Evolutionary conservation across 2,888 invertebrate genomes (phyloP), one percentile per base, ranked within the genome.

Genomic region (Pediacus dermestoides): DNA sequence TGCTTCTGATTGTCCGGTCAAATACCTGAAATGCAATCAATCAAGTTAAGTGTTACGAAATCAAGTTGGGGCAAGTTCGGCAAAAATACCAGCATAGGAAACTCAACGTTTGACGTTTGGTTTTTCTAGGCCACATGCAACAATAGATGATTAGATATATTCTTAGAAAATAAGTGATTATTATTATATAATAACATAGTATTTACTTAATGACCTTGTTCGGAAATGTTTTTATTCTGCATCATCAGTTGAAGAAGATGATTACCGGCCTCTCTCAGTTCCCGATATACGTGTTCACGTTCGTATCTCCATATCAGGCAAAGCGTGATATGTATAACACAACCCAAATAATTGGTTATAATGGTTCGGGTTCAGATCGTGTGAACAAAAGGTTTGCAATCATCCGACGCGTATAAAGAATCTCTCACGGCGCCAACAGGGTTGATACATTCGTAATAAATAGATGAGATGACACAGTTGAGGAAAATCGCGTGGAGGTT

Each of bases 291-390:
- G 64, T 63, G 64, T 58, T 52, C 65, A 63, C 63, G 63, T 60
- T 63, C 51, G 49, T 54, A 58, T 60, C 60, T 58, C 62, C 60
- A 60, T 63, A 64, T 63, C 61, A 52, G 57, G 21, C 25, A 14
- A 28, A 36, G 46, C 50, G 50, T 47, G 46, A 50, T 47, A 50
- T 50, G 46, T 50, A 44, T 48, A 48, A 48, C 48, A 44, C 38
- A 39, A 46, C 42, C 42, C 39, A 46, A 48, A 48, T 48, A 46
- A 48, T 48, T 45, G 48, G 61, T 61, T 60, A 64, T 65, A 65
- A 66, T 66, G 63, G 64, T 61, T 60, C 60, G 59, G 61, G 63
- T 63, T 61, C 61, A 58, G 58, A 59, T 66, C 65, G 67, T 67
- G 67, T 64, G 67, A 67, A 67, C 57, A 55, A 51, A 51, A 46